phyloP scores from a whole-genome alignment of 2,888 invertebrate species.

The Brenthis ino region DNA sequence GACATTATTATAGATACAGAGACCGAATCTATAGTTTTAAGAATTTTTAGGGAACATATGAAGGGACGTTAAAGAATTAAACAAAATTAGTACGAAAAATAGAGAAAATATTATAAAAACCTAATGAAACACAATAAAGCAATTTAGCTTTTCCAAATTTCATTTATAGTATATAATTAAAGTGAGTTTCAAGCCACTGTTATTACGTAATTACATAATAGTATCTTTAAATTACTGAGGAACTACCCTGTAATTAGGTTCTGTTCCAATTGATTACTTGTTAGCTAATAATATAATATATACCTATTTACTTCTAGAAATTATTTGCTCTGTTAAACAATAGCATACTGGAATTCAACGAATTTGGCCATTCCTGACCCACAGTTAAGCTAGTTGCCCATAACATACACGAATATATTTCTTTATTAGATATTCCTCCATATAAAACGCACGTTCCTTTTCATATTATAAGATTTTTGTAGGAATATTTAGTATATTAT shows the following conservation, averaged over 20 bases:
- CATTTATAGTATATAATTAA: neutral
- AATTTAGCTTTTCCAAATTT: neutral
- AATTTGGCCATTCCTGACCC: conserved; percentile 2
- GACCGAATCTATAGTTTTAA: too few species aligned
- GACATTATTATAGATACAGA: too few species aligned
- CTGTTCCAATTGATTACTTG: neutral
- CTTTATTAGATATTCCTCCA: neutral
- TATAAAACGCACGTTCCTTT: neutral
- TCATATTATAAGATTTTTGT: too few species aligned
- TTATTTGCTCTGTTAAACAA: conserved; percentile 10
- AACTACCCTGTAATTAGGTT: neutral
- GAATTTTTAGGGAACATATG: too few species aligned
- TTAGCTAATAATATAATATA: neutral
- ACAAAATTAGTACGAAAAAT: too few species aligned
- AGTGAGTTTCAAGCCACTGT: neutral
- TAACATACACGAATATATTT: neutral
- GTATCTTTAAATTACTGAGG: neutral
- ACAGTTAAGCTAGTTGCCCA: neutral
- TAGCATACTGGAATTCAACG: conserved; percentile 5
- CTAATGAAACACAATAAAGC: neutral
- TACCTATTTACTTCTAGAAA: neutral
- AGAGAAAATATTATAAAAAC: too few species aligned
- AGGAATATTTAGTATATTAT: too few species aligned
- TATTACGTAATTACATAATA: conserved; percentile 1
- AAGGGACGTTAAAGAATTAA: too few species aligned